Base-by-base conservation (phyloP, 2,797 vertebrate species). In the Ataeniobius toweri region DNA sequence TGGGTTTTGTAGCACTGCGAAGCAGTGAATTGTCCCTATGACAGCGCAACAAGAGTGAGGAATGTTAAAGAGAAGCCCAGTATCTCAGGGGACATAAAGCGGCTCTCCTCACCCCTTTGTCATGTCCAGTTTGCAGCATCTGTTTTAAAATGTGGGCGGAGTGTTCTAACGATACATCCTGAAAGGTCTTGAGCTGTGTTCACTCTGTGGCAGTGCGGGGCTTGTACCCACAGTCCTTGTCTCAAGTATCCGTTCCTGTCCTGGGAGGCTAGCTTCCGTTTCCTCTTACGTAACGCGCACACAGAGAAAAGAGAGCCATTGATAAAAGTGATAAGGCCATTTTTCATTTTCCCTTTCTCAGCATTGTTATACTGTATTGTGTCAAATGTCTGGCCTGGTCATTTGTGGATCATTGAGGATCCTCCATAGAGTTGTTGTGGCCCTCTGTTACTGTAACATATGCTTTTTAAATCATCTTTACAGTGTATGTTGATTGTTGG, bases 41-140 rank as follows among this genome's bases (percentile, higher is more conserved):
- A 92, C 91, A 89, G 89, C 0, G 71, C 85, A 85, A 88, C 89
- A 91, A 86, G 91, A 89, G 81, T 80, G 77, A 92, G 91, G 94
- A 95, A 95, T 95, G 94, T 94, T 95, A 89, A 95, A 94, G 92
- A 95, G 94, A 94, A 93, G 92, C 88, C 91, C 92, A 94, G 92
- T 72, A 84, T 91, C 92, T 91, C 88, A 71, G 89, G 90, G 90
- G 87, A 89, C 77, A 65, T 82, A 77, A 80, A 73, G 87, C 87
- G 85, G 79, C 86, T 92, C 90, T 92, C 80, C 81, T 92, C 86
- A 80, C 85, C 85, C 83, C 74, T 92, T 93, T 90, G 90, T 92
- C 89, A 87, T 92, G 88, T 93, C 82, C 91, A 88, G 88, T 92
- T 90, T 84, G 79, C 65, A 71, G 76, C 83, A 81, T 93, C 80